A percentile compares a stretch with the other conserved stretches of the same genome.
Conservation (phyloP, 2,113 vertebrate species). For the Morone saxatilis region DNA sequence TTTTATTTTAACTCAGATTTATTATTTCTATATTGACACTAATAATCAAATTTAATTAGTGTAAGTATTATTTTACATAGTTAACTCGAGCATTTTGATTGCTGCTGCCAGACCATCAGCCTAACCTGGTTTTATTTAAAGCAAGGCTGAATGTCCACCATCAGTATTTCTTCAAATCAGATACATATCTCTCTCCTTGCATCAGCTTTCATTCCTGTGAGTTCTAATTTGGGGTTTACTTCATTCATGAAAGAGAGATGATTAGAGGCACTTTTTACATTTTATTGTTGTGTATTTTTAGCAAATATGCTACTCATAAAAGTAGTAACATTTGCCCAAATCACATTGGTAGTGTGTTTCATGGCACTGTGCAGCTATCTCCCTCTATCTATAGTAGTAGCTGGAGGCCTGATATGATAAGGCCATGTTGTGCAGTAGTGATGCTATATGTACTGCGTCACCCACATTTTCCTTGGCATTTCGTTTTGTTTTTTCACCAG, state of each 20-base stretch:
- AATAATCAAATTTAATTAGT: conserved; percentile 20
- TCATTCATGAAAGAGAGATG: conserved; percentile 9
- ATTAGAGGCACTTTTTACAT: conserved; percentile 39
- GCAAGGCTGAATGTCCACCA: conserved; percentile 31
- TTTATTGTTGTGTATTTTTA: background rate
- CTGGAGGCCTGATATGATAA: conserved; percentile 36
- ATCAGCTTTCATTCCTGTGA: conserved; percentile 1
- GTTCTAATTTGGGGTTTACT: conserved; percentile 11
- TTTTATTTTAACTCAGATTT: background rate
- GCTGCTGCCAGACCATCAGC: conserved; percentile 49
- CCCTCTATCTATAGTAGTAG: conserved; percentile 14
- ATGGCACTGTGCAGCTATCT: conserved; percentile 17
- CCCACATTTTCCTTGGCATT: background rate
- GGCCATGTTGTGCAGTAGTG: conserved; percentile 49
- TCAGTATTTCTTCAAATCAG: conserved; percentile 6
- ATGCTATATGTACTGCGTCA: conserved; percentile 46
- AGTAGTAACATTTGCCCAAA: background rate
- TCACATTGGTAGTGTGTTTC: conserved; percentile 9
- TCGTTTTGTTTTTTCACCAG: conserved; percentile 56
- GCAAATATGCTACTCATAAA: background rate
- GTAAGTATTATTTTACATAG: conserved; percentile 31
- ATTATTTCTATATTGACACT: conserved; percentile 13
- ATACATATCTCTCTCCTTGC: conserved; percentile 14
- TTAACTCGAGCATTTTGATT: conserved; percentile 32
- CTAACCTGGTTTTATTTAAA: conserved; percentile 43